Percentiles rank a stretch among this genome's conserved stretches.
These are phyloP conservation scores for Pachydiplax longipennis DNA, from an alignment of 2,888 invertebrate genomes.

Conservation along the genomic window DNA sequence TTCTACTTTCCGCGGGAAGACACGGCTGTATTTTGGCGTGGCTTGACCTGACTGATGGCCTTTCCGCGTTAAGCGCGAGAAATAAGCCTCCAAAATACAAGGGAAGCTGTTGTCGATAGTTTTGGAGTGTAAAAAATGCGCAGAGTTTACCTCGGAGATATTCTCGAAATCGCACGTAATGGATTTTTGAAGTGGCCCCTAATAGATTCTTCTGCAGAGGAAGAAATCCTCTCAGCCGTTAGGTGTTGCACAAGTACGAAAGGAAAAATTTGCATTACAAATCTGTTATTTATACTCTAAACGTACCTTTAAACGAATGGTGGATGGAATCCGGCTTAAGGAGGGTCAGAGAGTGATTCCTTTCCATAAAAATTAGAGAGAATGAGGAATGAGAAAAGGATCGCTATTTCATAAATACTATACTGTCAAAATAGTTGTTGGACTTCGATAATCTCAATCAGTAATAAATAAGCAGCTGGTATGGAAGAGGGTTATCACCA, in stretches of 20 bases:
- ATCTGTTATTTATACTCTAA: no score
- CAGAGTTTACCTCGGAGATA: background rate
- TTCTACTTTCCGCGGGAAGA: background rate
- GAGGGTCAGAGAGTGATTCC: no score
- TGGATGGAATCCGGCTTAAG: no score
- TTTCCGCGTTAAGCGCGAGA: background rate
- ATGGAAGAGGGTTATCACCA: no score
- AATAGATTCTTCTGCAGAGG: background rate
- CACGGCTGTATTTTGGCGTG: background rate
- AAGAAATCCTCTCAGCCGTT: background rate
- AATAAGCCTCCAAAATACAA: background rate
- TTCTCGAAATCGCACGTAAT: background rate
- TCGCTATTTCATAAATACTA: no score
- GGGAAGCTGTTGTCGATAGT: constrained; percentile 1
- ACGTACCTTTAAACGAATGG: no score
- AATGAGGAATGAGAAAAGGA: no score
- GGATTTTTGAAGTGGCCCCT: background rate
- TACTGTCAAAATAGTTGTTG: no score
- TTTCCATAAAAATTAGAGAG: no score
- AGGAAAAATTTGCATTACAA: background rate
- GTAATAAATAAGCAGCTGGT: no score
- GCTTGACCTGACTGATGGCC: constrained; percentile 1
- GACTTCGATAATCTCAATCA: no score
- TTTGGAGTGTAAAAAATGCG: background rate
- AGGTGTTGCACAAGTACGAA: background rate